Evolutionary conservation across 1,140 invertebrate species (phyloP), one percentile per base, ranked within the genome.

Genomic region (Proales similis): DNA sequence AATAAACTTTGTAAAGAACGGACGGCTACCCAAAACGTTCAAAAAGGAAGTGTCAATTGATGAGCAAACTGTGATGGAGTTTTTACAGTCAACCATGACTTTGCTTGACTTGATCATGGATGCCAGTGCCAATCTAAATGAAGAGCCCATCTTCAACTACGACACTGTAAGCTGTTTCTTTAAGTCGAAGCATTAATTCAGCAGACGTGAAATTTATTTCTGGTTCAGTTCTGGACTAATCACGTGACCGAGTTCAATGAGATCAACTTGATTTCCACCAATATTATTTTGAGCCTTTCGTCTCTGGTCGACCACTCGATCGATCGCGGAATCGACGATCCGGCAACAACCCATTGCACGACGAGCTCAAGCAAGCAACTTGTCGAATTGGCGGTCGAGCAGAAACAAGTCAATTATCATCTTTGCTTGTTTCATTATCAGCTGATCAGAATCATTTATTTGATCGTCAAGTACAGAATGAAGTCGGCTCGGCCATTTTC

Each of bases 391-490:
- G 86, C 87, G 0, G 71, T 88, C 47, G 81, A 83, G 46, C 86
- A 87, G 70, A 81, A 82, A 64, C 75, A 79, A 20, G 82, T 84
- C 7, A 86, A 86, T 72, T 83, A 82, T 64, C 81, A 86, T 65
- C 77, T 89, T 57, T 71, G 92, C 2, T 80, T 84, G 65, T 76
- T 88, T 63, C 87, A 90, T 70, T 83, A 83, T 65, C 84, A 88
- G 73, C 74, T 91, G 7, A 81, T 82, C 7, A 78, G 82, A 46
- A 81, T 85, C 1, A 75, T 91, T 39, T 82, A 86, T 64, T 85
- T 88, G 70, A 82, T 90, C 63, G 81, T 86, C 9, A 77, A 81
- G 45, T 89, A 91, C 68, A 82, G 82, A 66, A 70, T 91, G 29
- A 88, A 82, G 26, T 86, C 70, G 22, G 84, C 70, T 81, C 86